Evolutionary conservation across 2,797 vertebrate genomes (phyloP), one percentile per base, ranked within the genome.

Genomic region (Anabacerthia variegaticeps): DNA sequence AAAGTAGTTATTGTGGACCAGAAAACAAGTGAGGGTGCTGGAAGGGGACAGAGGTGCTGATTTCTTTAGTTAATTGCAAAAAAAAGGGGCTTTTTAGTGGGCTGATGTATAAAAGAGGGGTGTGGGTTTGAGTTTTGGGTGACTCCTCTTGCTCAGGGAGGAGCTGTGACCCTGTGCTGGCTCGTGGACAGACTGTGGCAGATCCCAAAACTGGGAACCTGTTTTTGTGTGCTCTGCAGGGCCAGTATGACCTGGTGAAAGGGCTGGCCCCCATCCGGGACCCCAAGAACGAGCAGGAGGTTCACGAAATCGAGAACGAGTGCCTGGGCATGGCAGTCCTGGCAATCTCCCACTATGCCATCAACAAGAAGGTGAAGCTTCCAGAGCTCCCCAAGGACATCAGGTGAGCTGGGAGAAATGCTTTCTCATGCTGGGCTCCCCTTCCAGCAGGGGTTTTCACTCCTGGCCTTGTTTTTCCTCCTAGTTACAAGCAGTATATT

Each of bases 321-420:
- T 99, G 99, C 24, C 97, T 99, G 97, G 99, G 99, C 5, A 99
- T 99, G 99, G 99, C 99, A 5, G 99, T 99, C 52, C 98, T 99
- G 74, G 99, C 99, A 10, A 99, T 99, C 95, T 99, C 99, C 24
- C 99, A 99, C 94, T 97, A 98, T 7, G 97, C 98, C 85, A 98
- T 98, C 97, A 97, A 91, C 30, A 97, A 83, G 44, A 97, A 98
- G 2, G 27, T 98, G 91, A 98, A 98, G 13, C 95, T 98, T 85
- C 96, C 98, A 0, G 98, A 98, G 44, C 97, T 98, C 20, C 98
- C 98, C 59, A 97, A 98, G 90, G 99, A 99, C 61, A 98, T 98
- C 97, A 99, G 99, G 99, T 99, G 89, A 96, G 71, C 36, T 73
- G 56, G 52, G 21, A 17, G 20, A 9, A 59, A 23, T 49, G 55